Conservation (phyloP, 2,113 vertebrate genomes). For the Edolisoma coerulescens region DNA sequence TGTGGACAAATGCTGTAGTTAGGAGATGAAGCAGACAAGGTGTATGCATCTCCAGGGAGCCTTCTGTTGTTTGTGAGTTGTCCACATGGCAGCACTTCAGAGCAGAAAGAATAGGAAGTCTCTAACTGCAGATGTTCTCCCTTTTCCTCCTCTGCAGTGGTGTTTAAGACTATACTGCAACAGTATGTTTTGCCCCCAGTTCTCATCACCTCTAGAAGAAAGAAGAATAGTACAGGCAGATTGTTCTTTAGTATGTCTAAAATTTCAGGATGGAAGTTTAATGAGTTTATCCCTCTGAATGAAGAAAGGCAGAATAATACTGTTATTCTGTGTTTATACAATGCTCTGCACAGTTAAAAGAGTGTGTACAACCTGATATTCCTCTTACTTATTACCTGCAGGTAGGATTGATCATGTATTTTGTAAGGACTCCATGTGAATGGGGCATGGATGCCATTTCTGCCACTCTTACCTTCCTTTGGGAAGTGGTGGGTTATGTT, state of each 20-base stretch:
- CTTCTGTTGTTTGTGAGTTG: not conserved
- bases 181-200: rapidly evolving
- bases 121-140: not conserved
- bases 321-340: not conserved
- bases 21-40: not conserved
- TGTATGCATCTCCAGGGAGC: not conserved
- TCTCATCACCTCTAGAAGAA: not conserved
- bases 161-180: not conserved
- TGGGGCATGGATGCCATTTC: conserved; percentile 99
- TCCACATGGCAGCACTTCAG: not conserved
- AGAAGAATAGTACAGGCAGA: not conserved
- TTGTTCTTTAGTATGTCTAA: not conserved
- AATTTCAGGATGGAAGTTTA: not conserved
- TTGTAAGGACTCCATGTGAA: conserved; percentile 94
- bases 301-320: not conserved
- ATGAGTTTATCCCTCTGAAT: not conserved
- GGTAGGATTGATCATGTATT: conserved; percentile 99
- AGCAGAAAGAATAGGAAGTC: not conserved
- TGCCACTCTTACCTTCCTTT: conserved; percentile 95
- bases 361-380: not conserved
- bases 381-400: conserved; percentile 27
- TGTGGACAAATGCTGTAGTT: not conserved
- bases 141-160: not conserved
- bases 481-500: conserved; percentile 97
- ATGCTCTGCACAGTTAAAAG: not conserved